phyloP scores from a whole-genome alignment of 2,797 vertebrate genomes.

The Florisuga fusca region DNA sequence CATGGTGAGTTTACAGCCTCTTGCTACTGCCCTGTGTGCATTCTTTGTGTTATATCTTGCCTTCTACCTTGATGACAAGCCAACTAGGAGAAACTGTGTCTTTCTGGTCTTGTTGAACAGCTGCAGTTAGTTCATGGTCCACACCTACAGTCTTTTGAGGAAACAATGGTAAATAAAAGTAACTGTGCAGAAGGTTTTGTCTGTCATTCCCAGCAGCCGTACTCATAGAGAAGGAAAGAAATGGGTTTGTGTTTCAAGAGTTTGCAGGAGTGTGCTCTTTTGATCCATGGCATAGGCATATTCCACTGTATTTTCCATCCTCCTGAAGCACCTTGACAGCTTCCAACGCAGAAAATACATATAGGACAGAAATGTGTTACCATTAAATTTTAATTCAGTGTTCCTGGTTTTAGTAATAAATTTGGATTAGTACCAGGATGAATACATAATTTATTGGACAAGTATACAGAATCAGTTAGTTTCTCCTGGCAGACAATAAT shows the following conservation, averaged over 20 bases:
- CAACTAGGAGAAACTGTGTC: background rate
- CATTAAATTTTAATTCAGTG: background rate
- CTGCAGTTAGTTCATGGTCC: background rate
- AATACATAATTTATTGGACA: background rate
- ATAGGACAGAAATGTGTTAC: background rate
- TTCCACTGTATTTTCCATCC: background rate
- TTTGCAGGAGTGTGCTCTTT: background rate
- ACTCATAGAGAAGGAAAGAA: background rate
- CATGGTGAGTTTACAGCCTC: accelerated
- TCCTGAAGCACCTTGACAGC: background rate
- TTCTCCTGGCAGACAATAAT: background rate
- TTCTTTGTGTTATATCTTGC: background rate
- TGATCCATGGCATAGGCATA: background rate
- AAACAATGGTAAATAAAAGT: background rate
- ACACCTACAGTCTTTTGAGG: background rate
- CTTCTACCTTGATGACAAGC: background rate
- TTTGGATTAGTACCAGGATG: background rate
- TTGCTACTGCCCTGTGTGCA: background rate
- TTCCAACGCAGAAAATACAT: background rate
- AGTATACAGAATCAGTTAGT: background rate
- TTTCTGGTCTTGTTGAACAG: background rate
- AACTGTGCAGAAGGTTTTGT: background rate
- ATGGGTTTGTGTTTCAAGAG: background rate
- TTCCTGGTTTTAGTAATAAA: background rate
- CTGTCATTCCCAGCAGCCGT: background rate